These are phyloP conservation scores for Sigmodon hispidus DNA, from an alignment of 2,113 vertebrate genomes.

Conservation along the genomic window DNA sequence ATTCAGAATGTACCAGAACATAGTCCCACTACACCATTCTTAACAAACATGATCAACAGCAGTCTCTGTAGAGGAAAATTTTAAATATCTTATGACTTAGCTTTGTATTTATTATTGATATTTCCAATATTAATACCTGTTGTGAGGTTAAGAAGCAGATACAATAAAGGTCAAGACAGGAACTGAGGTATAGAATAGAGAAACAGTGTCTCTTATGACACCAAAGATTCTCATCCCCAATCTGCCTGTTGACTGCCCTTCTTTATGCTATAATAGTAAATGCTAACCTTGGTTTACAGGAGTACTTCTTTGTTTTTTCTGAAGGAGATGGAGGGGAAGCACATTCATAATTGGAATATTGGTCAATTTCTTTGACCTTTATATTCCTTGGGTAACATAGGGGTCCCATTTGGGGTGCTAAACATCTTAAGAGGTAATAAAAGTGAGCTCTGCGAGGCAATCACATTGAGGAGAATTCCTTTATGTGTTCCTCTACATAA, in stretches of 20 bases:
- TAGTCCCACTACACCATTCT: too few species aligned
- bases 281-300: background rate
- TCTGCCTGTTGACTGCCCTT: background rate
- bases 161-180: background rate
- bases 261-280: background rate
- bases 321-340: background rate
- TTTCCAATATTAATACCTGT: background rate
- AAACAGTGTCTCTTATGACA: background rate
- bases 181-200: background rate
- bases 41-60: background rate
- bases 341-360: background rate
- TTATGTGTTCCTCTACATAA: background rate
- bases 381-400: background rate
- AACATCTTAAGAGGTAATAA: background rate
- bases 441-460: background rate
- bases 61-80: background rate
- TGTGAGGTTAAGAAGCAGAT: background rate
- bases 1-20: too few species aligned
- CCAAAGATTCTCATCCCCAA: background rate
- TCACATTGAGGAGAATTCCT: background rate
- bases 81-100: background rate
- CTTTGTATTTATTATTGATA: background rate
- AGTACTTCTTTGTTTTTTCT: background rate
- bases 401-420: background rate
- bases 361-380: background rate